Percentiles rank a stretch among this genome's conserved stretches.
phyloP scores from a whole-genome alignment of 2,888 invertebrate genomes.

The Stenchaetothrips biformis region DNA sequence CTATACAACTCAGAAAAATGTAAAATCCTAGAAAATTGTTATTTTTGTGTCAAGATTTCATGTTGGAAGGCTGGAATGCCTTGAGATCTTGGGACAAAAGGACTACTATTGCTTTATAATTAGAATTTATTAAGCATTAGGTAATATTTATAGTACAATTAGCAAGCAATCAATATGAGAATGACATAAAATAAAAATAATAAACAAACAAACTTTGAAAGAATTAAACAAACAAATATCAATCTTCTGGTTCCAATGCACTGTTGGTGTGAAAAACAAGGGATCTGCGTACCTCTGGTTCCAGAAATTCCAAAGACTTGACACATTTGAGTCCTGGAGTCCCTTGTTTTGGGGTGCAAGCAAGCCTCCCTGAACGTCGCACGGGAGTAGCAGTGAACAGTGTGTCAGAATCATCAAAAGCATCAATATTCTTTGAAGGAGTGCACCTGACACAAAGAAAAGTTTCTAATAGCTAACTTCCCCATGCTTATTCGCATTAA shows the following conservation, averaged over 20 bases:
- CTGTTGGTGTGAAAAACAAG: constrained; percentile 39
- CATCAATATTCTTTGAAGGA: constrained; percentile 40
- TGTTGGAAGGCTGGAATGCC: too few species aligned
- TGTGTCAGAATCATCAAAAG: constrained; percentile 43
- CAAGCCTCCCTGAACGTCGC: constrained; percentile 48
- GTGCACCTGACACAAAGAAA: background rate
- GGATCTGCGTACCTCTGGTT: constrained; percentile 34
- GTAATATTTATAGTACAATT: background rate
- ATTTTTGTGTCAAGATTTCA: too few species aligned
- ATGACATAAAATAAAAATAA: background rate
- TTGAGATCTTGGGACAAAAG: too few species aligned
- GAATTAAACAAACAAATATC: background rate
- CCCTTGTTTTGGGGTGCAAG: constrained; percentile 38
- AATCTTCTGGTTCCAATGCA: constrained; percentile 34
- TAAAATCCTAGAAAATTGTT: too few species aligned
- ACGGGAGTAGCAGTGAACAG: constrained; percentile 51
- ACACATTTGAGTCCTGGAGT: constrained; percentile 41
- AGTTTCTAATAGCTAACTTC: background rate
- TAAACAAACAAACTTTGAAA: background rate
- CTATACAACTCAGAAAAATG: too few species aligned
- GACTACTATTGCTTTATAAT: too few species aligned
- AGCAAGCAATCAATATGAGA: background rate
- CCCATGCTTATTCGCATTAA: too few species aligned
- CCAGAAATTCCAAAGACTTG: constrained; percentile 40
- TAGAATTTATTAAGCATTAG: background rate